A percentile compares a stretch with the other conserved stretches of the same genome.
phyloP scores from a whole-genome alignment of 2,888 invertebrate species.

The Lapara coniferarum region DNA sequence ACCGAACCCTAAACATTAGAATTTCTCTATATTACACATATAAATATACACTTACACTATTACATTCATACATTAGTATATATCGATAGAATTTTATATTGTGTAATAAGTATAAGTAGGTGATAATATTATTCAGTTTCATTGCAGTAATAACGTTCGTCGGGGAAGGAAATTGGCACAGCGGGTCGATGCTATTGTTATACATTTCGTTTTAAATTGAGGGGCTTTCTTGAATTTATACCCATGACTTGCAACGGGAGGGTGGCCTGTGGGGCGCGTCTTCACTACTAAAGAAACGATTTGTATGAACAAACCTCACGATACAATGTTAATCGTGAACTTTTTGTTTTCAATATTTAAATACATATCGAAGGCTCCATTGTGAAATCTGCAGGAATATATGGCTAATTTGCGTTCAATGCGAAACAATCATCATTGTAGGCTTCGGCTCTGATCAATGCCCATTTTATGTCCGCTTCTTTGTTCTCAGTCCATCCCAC shows the following conservation, averaged over 20 bases:
- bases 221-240: conserved; percentile 82
- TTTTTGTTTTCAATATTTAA: conserved; percentile 48
- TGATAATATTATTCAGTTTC: conserved; percentile 78
- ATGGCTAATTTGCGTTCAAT: conserved; percentile 57
- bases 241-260: conserved; percentile 77
- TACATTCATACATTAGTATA: background rate
- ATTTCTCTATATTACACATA: background rate
- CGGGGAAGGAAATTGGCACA: conserved; percentile 80
- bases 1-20: conserved; percentile 39
- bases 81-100: conserved; percentile 6
- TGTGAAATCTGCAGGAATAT: conserved; percentile 36
- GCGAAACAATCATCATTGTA: conserved; percentile 64
- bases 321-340: conserved; percentile 39
- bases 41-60: background rate
- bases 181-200: conserved; percentile 77
- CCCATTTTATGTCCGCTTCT: conserved; percentile 55
- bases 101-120: conserved; percentile 39
- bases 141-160: conserved; percentile 68
- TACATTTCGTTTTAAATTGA: conserved; percentile 81
- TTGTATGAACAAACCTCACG: conserved; percentile 62
- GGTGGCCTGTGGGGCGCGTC: conserved; percentile 52
- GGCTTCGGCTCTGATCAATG: conserved; percentile 46
- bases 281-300: conserved; percentile 24
- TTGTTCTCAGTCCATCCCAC: conserved; percentile 61
- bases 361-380: conserved; percentile 41